Conservation (phyloP, 1,140 invertebrate genomes). For the Eriosoma lanigerum region DNA sequence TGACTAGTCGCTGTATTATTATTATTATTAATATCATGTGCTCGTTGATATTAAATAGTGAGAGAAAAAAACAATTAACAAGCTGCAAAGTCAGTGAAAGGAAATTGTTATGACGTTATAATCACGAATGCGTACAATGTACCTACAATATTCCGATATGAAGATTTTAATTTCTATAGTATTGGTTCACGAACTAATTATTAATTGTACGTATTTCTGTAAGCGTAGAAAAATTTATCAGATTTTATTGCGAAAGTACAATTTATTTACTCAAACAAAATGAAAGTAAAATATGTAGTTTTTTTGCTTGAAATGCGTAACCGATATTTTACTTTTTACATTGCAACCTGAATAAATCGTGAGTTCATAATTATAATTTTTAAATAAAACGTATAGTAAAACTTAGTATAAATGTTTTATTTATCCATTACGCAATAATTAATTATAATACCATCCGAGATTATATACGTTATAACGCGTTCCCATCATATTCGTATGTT, state of each 20-base stretch:
- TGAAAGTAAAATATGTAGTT: conserved; percentile 7
- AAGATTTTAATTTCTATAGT: not conserved
- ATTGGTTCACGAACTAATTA: conserved; percentile 11
- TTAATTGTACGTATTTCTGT: too few relatives aligned
- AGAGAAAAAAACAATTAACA: not conserved
- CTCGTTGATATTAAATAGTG: not conserved
- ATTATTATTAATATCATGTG: not conserved
- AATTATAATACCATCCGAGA: too few relatives aligned
- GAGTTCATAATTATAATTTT: too few relatives aligned
- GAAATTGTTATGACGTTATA: not conserved
- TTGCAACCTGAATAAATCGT: not conserved
- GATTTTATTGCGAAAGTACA: too few relatives aligned
- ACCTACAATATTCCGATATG: not conserved
- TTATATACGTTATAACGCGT: too few relatives aligned
- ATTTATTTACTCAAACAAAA: not conserved
- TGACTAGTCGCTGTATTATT: not conserved
- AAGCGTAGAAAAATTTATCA: too few relatives aligned
- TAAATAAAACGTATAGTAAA: too few relatives aligned
- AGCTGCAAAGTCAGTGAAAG: not conserved
- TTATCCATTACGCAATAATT: not conserved
- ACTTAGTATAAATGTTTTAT: too few relatives aligned
- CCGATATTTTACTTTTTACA: not conserved
- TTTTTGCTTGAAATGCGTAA: not conserved
- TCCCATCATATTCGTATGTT: too few relatives aligned
- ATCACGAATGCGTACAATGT: not conserved